Evolutionary conservation across 2,888 invertebrate genomes (phyloP), one percentile per base, ranked within the genome.

Genomic region (Anthophora plumipes): DNA sequence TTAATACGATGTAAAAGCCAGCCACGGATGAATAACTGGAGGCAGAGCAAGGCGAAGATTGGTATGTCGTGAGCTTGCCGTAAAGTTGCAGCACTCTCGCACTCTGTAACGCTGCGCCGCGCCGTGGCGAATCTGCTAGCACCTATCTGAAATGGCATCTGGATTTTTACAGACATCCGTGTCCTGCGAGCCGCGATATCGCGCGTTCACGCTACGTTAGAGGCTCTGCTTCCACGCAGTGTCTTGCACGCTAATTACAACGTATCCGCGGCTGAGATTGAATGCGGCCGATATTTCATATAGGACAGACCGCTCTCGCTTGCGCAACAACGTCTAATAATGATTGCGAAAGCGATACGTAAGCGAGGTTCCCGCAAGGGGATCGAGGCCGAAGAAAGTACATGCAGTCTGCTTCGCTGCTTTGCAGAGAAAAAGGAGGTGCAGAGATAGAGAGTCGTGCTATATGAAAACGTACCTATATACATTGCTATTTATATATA

Each of bases 151-250:
- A 89, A 88, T 90, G 90, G 90, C 90, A 89, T 90, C 88, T 86
- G 84, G 71, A 90, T 90, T 90, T 90, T 90, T 90, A 71, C 85
- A 90, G 89, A 90, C 90, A 67, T 79, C 81, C 83, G 86, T 85
- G 86, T 88, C 87, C 85, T 77, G 75, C 72, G 68, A 71, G 77
- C 67, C 67, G 59, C 80, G 82, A 85, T 83, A 86, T 85, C 79
- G 85, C 85, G 79, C 76, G 75, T 83, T 85, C 84, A 83, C 83
- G 84, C 70, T 68, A 69, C 83, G 83, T 83, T 74, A 73, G 76
- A 72, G 64, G 48, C 77, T 68, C 54, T 67, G 82, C 86, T 83
- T 73, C 80, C 77, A 72, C 84, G 79, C 82, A 74, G 67, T 82
- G 77, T 82, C 85, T 87, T 79, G 83, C 87, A 84, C 82, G 85